Percentiles rank a stretch among this genome's conserved stretches.
phyloP scores from a whole-genome alignment of 2,797 vertebrate species.

The Anabacerthia variegaticeps region DNA sequence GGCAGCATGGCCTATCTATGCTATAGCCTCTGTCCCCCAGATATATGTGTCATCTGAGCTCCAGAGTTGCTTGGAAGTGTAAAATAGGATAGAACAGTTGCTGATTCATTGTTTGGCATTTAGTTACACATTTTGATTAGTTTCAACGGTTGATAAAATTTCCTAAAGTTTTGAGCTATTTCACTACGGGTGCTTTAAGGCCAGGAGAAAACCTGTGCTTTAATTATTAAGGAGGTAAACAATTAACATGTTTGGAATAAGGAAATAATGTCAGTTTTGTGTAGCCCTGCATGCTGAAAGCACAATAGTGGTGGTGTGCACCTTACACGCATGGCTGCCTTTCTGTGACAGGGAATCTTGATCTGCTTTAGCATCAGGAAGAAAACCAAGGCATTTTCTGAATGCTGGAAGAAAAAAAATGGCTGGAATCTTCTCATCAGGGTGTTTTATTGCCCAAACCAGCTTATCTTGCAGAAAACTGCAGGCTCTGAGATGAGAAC shows the following conservation, averaged over 20 bases:
- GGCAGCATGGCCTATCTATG: neutral
- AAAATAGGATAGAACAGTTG: neutral
- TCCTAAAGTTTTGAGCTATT: neutral
- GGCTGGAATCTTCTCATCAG: neutral
- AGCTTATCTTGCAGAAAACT: neutral
- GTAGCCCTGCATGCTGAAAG: neutral
- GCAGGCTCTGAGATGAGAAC: neutral
- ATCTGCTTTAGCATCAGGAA: neutral
- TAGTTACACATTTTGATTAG: neutral
- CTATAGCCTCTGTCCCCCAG: constrained; percentile 23
- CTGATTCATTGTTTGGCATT: neutral
- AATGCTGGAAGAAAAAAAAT: constrained; percentile 4
- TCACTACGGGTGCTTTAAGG: neutral
- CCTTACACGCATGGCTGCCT: neutral
- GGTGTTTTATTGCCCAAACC: neutral
- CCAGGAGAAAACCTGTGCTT: neutral
- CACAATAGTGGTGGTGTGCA: neutral
- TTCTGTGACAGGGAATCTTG: constrained; percentile 1
- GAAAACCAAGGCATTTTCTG: constrained; percentile 8
- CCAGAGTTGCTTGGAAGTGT: neutral
- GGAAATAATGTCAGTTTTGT: neutral
- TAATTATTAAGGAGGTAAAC: neutral
- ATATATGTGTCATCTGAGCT: constrained; percentile 3
- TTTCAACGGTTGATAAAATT: neutral
- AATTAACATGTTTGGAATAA: constrained; percentile 27